Evolutionary conservation across 2,113 vertebrate species (phyloP).

Genomic region (Oryzias curvinotus): DNA sequence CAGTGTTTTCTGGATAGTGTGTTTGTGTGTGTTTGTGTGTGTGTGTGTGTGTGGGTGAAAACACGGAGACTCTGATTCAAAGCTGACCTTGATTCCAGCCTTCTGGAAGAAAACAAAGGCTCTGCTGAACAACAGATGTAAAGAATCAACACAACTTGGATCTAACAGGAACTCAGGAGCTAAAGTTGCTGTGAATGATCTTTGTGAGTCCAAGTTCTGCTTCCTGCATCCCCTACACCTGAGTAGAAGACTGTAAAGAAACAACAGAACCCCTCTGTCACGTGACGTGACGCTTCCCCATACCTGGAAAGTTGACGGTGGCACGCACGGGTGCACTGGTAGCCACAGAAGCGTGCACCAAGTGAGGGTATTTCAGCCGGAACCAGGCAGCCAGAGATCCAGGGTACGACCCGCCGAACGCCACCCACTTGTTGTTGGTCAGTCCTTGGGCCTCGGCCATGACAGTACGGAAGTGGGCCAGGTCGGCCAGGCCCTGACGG

Average conservation of each 20-base stretch:
- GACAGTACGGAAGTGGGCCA: constrained; percentile 69
- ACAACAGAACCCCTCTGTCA: constrained; percentile 7
- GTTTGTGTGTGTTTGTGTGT: constrained; percentile 32
- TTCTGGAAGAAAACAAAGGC: constrained; percentile 37
- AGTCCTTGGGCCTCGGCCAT: constrained; percentile 45
- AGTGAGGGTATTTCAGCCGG: constrained; percentile 72
- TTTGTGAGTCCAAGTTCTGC: too few species aligned
- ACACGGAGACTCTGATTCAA: constrained; percentile 25
- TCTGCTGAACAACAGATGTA: constrained; percentile 40
- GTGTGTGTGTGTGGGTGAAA: constrained; percentile 26
- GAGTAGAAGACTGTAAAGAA: too few species aligned
- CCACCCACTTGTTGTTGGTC: constrained; percentile 60
- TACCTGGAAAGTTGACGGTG: constrained; percentile 74
- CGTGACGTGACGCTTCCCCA: not conserved
- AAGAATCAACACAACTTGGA: constrained; percentile 22
- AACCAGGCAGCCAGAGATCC: constrained; percentile 74
- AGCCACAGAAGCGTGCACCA: constrained; percentile 69
- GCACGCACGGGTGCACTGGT: constrained; percentile 67
- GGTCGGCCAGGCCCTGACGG: constrained; percentile 69
- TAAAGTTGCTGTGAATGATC: too few species aligned
- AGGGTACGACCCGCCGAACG: constrained; percentile 70
- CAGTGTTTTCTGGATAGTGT: constrained; percentile 17
- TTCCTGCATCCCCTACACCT: too few species aligned
- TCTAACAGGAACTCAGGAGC: not conserved
- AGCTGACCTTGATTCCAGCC: constrained; percentile 33